Base-by-base conservation (phyloP, 2,888 invertebrate genomes). In the Ceramica pisi region DNA sequence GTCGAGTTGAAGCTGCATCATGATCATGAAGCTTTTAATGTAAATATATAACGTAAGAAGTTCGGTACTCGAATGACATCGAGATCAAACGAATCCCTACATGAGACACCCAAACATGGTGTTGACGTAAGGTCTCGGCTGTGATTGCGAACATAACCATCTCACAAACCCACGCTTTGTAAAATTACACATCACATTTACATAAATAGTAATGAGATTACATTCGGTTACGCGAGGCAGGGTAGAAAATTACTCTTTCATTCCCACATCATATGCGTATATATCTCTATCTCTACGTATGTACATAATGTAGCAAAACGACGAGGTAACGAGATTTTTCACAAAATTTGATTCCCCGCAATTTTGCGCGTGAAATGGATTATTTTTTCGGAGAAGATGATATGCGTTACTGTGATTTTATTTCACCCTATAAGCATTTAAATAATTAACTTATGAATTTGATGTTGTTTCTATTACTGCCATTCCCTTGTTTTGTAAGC, bases 271-370 rank as follows among this genome's bases (percentile, higher is more conserved):
- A 86, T 86, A 89, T 78, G 87, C 80, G 81, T 83, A 88, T 84
- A 89, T 87, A 89, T 88, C 83, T 87, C 82, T 87, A 88, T 74
- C 78, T 78, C 71, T 71, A 79, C 81, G 69, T 80, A 68, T 86
- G 86, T 88, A 89, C 80, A 88, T 91, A 88, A 89, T 88, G 88
- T 89, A 88, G 84, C 85, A 88, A 90, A 91, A 88, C 90, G 89
- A 87, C 86, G 84, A 85, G 79, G 88, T 93, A 94, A 93, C 92
- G 90, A 92, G 90, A 91, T 93, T 93, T 93, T 92, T 91, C 88
- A 80, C 89, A 92, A 92, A 93, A 94, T 94, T 93, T 93, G 92
- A 94, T 94, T 93, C 87, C 74, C 90, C 86, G 88, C 92, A 93
- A 93, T 93, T 92, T 94, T 87, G 86, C 88, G 80, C 84, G 81